Conservation (phyloP, 2,888 invertebrate species). For the Cybosia mesomella region DNA sequence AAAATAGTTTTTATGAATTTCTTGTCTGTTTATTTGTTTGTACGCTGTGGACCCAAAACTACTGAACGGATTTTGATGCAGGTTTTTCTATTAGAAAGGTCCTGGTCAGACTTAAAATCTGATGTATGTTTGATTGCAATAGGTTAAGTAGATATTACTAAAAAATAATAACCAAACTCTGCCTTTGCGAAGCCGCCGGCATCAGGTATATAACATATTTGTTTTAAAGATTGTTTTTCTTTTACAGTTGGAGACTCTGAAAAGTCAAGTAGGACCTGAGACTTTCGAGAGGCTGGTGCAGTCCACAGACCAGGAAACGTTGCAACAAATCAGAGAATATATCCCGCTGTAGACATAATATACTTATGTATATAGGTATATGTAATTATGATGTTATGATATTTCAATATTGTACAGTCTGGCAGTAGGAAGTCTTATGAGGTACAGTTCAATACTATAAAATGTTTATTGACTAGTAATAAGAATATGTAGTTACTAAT, state of each 20-base stretch:
- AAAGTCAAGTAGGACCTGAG: conserved; percentile 91
- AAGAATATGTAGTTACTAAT: background rate
- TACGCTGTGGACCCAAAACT: too few relatives aligned
- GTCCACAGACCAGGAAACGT: conserved; percentile 90
- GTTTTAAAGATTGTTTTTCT: background rate
- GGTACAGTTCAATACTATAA: background rate
- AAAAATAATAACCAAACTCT: too few relatives aligned
- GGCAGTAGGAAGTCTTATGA: conserved; percentile 6
- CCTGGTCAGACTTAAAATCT: too few relatives aligned
- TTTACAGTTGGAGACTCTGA: conserved; percentile 89
- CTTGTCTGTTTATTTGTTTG: too few relatives aligned
- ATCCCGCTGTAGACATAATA: conserved; percentile 72
- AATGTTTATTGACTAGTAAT: background rate
- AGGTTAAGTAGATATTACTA: too few relatives aligned
- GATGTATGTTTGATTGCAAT: too few relatives aligned
- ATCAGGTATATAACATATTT: too few relatives aligned
- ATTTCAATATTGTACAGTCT: conserved; percentile 8
- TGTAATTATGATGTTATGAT: conserved; percentile 17
- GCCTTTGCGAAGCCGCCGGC: too few relatives aligned
- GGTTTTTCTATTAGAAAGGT: too few relatives aligned
- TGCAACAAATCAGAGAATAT: conserved; percentile 90
- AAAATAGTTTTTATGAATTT: too few relatives aligned
- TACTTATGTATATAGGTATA: conserved; percentile 2
- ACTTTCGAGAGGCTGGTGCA: conserved; percentile 92
- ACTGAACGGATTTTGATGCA: too few relatives aligned